These are phyloP conservation scores for Acomys russatus DNA, from an alignment of 2,797 vertebrate genomes.

Conservation along the genomic window DNA sequence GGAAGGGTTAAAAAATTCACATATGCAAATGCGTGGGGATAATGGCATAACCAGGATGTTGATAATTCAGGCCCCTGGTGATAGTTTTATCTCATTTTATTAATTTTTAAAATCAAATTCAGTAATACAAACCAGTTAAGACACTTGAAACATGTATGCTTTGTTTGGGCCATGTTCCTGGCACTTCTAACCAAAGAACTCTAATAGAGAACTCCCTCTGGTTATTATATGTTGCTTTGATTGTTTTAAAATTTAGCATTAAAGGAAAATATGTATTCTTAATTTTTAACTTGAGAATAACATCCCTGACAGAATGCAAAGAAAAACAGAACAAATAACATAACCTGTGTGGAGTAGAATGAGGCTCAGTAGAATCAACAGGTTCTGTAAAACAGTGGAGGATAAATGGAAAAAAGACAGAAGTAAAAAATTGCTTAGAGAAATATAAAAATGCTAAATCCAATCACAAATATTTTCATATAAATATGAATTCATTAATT, in stretches of 20 bases:
- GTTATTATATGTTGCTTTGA: too few species aligned
- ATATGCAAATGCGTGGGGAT: not conserved
- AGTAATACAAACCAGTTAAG: not conserved
- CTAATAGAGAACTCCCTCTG: not conserved
- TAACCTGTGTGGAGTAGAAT: not conserved
- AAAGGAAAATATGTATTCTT: not conserved
- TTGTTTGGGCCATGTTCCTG: not conserved
- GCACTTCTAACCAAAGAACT: slow-evolving; percentile 9
- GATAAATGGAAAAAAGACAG: not conserved
- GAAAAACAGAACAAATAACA: not conserved
- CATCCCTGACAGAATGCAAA: not conserved
- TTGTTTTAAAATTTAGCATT: not conserved
- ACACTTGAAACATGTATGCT: not conserved
- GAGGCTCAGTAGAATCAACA: slow-evolving; percentile 15
- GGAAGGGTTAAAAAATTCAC: not conserved
- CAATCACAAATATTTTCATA: slow-evolving; percentile 42
- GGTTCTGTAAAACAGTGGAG: not conserved
- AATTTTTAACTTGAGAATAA: slow-evolving; percentile 35
- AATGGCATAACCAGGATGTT: not conserved
- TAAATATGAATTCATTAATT: not conserved
- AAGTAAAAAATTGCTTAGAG: not conserved
- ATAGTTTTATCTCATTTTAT: slow-evolving; percentile 16
- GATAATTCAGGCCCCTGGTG: not conserved
- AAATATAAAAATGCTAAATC: not conserved
- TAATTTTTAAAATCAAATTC: not conserved